Conservation (phyloP, 2,888 invertebrate genomes). For the Rhamphomyia laevipes region DNA sequence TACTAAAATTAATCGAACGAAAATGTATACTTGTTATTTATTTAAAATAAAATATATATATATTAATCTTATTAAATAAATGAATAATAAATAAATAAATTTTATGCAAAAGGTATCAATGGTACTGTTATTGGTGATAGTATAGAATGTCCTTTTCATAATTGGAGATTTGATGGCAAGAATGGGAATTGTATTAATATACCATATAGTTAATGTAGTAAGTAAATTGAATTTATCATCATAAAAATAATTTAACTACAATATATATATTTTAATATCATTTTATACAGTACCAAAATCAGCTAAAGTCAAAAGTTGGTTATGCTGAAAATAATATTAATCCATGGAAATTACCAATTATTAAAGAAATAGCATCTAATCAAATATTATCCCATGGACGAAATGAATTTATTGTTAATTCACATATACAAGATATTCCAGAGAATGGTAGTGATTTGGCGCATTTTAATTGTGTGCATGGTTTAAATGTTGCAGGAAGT, state of each 20-base stretch:
- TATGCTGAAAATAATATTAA: slow-evolving; percentile 46
- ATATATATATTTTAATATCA: neutral
- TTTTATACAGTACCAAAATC: slow-evolving; percentile 49
- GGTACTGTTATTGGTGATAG: slow-evolving; percentile 66
- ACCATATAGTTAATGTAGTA: slow-evolving; percentile 51
- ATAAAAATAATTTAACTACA: neutral
- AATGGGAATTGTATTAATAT: slow-evolving; percentile 62
- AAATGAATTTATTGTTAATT: slow-evolving; percentile 63
- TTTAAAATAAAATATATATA: too few relatives aligned
- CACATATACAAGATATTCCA: slow-evolving; percentile 65
- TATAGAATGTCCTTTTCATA: slow-evolving; percentile 81
- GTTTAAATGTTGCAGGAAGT: slow-evolving; percentile 44
- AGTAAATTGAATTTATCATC: slow-evolving; percentile 22
- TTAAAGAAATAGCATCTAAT: slow-evolving; percentile 43
- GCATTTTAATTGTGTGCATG: slow-evolving; percentile 68
- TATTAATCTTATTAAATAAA: too few relatives aligned
- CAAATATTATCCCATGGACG: slow-evolving; percentile 58
- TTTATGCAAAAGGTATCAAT: slow-evolving; percentile 46
- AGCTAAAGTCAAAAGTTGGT: slow-evolving; percentile 59
- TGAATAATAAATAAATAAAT: too few relatives aligned
- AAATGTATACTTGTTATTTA: too few relatives aligned
- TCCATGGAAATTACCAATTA: slow-evolving; percentile 58
- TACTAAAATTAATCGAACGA: too few relatives aligned
- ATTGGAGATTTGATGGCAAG: slow-evolving; percentile 67
- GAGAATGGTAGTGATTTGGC: slow-evolving; percentile 82